Evolutionary conservation across 2,888 invertebrate species (phyloP).

Genomic region (Pristionchus exspectatus): DNA sequence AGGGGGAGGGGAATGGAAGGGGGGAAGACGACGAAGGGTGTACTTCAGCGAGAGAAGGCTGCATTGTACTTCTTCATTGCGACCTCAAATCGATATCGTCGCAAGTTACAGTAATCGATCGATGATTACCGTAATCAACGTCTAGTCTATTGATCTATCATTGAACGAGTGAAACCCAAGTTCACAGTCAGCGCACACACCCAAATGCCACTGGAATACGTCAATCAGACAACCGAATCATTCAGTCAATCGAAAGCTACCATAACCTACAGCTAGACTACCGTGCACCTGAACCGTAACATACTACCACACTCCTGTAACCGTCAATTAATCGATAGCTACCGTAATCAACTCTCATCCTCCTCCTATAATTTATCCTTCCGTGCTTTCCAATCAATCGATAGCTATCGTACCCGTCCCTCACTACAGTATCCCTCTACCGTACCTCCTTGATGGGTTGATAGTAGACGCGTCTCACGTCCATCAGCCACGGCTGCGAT

Average conservation of each 20-base stretch:
- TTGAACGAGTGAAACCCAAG: no score
- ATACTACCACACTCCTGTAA: not conserved
- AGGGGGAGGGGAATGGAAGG: not conserved
- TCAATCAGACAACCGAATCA: no score
- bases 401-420: not conserved
- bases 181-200: no score
- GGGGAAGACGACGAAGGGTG: not conserved
- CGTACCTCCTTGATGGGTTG: constrained; percentile 61
- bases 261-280: no score
- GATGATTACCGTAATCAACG: not conserved
- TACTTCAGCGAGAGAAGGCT: constrained; percentile 15
- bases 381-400: not conserved
- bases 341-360: not conserved
- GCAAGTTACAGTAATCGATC: not conserved
- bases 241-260: not conserved
- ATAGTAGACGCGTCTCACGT: constrained; percentile 65
- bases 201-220: no score
- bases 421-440: not conserved
- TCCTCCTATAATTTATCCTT: not conserved
- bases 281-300: no score
- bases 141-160: no score
- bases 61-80: constrained; percentile 28
- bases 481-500: constrained; percentile 58
- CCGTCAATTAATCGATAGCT: not conserved
- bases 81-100: not conserved